phyloP scores from a whole-genome alignment of 1,140 invertebrate genomes.

The Anagrus nilaparvatae region DNA sequence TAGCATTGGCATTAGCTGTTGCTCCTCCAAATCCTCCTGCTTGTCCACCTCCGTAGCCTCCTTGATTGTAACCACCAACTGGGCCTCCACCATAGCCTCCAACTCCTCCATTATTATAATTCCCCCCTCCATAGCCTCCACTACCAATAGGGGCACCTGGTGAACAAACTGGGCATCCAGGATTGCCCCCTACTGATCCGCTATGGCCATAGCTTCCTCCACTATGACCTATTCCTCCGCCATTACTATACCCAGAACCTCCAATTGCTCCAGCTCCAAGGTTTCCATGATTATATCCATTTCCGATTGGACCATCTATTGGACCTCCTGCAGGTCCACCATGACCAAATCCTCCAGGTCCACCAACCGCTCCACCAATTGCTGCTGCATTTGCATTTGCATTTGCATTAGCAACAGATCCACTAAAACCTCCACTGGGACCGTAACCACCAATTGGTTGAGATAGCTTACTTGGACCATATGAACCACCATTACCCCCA shows the following conservation, averaged over 20 bases:
- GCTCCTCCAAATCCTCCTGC: constrained; percentile 1
- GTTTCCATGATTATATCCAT: neutral
- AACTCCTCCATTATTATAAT: neutral
- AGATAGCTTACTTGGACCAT: no score
- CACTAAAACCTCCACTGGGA: neutral
- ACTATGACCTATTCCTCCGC: neutral
- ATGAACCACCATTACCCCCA: constrained; percentile 2
- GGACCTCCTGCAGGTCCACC: neutral
- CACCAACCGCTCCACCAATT: neutral
- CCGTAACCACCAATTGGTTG: constrained; percentile 3
- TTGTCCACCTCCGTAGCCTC: constrained; percentile 3
- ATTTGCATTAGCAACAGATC: no score
- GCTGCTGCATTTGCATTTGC: no score
- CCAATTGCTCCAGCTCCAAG: neutral
- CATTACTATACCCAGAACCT: neutral
- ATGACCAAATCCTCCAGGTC: neutral
- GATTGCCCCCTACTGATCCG: constrained; percentile 2
- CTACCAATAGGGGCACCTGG: constrained; percentile 1
- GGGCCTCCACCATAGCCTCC: constrained; percentile 8
- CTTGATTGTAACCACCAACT: constrained; percentile 3
- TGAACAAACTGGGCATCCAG: constrained; percentile 4
- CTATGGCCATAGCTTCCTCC: neutral
- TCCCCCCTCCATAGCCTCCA: constrained; percentile 7
- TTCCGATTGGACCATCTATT: neutral
- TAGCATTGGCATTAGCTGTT: neutral